Conservation (phyloP, 1,140 invertebrate genomes). For the Hirudo medicinalis region DNA sequence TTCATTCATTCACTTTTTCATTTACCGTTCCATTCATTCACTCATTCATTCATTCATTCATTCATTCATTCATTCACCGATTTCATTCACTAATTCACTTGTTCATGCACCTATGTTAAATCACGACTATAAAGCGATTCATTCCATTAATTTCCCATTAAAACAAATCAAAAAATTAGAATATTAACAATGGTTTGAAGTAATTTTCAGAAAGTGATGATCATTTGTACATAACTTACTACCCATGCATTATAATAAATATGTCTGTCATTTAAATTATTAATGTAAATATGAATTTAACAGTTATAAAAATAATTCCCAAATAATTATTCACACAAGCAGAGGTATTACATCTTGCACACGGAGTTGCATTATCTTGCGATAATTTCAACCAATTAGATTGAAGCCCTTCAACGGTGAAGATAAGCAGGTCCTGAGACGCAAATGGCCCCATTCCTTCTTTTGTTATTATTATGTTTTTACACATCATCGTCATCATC, state of each 20-base stretch:
- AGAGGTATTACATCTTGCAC: background rate
- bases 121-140: background rate
- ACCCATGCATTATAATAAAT: no score
- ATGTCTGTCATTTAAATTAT: no score
- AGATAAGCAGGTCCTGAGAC: constrained; percentile 1
- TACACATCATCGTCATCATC: background rate
- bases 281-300: background rate
- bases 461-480: background rate
- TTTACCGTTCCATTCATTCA: background rate
- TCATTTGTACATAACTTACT: no score
- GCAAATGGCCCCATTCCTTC: background rate
- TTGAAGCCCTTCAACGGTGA: background rate
- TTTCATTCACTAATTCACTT: constrained; percentile 3
- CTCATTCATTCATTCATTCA: background rate
- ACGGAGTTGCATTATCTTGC: background rate
- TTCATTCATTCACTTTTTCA: background rate
- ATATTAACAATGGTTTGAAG: background rate
- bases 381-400: constrained; percentile 2
- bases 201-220: no score
- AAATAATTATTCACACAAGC: background rate
- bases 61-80: background rate
- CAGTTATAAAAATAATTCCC: background rate
- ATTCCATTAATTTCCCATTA: background rate
- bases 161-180: background rate
- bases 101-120: background rate